Base-by-base conservation (phyloP, 1,140 invertebrate species). In the Armadillidium nasatum region DNA sequence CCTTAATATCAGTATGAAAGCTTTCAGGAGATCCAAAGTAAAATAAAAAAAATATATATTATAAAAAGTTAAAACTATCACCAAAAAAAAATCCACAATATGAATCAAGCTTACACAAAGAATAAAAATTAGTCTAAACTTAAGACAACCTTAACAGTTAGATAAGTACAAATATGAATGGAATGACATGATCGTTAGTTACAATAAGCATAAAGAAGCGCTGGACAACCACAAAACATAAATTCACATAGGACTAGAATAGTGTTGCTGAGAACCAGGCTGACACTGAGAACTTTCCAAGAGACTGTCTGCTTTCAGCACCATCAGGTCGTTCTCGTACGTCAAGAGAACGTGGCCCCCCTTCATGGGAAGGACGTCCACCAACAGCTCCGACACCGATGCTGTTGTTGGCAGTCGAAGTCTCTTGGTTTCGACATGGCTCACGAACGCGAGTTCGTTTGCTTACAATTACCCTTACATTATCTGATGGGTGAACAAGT, bases 381-480 rank as follows among this genome's bases (percentile, higher is more conserved):
- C 73, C 9, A 19, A 13, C 50, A 15, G 11, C 50, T 60, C 50
- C 50, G 45, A 60, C 73, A 68, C 33, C 73, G 50, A 21, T 72
- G 44, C 44, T 78, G 73, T 50, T 77, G 45, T 44, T 75, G 43
- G n/a, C 77, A 72, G 19, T 74, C 76, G 50, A 44, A 71, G 50
- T 67, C n/a, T 78, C 77, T 44, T 76, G 74, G 11, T 44, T 68
- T 10, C 76, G 73, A 73, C 75, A 22, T 68, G 75, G 67, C 33
- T 79, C 75, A 66, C 73, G 75, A 66, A 81, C 66, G 50, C 80
- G 75, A 33, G 73, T 76, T 46, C 78, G 77, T 60, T 81, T 81
- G 67, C 80, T 81, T 21, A 78, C 80, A 73, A 81, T 81, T 44
- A 81, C 78, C 68, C 78, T 76, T 7, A 81, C 77, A 73, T 68